Conservation (phyloP, 1,140 invertebrate species). For the Saccostrea cuccullata region DNA sequence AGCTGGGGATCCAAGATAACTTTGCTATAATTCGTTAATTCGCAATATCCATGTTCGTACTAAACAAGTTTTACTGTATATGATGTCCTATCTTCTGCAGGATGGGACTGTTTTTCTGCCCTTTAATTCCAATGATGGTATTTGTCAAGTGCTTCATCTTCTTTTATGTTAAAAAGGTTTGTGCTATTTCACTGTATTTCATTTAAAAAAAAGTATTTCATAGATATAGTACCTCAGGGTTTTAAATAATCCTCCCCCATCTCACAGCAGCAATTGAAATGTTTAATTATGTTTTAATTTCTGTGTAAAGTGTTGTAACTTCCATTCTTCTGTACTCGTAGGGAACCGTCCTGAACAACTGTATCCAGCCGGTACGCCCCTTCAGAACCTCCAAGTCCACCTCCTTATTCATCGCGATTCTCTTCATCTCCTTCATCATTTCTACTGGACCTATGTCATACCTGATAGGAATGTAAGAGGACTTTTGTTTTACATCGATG, state of each 20-base stretch:
- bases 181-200: slow-evolving; percentile 60
- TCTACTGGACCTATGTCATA: slow-evolving; percentile 86
- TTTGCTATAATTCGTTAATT: no score
- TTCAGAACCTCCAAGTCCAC: slow-evolving; percentile 90
- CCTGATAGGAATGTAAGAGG: slow-evolving; percentile 83
- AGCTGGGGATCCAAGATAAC: no score
- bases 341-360: slow-evolving; percentile 72
- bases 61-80: no score
- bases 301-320: no score
- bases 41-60: no score
- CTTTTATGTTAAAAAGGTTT: slow-evolving; percentile 92
- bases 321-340: slow-evolving; percentile 58
- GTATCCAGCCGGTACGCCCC: slow-evolving; percentile 84
- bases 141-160: slow-evolving; percentile 86
- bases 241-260: no score
- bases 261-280: no score
- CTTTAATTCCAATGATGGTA: slow-evolving; percentile 86
- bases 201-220: no score
- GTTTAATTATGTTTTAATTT: no score
- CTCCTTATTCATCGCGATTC: slow-evolving; percentile 89
- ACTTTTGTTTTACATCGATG: neutral
- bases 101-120: slow-evolving; percentile 91
- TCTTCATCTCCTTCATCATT: slow-evolving; percentile 87
- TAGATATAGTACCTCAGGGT: no score
- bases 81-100: slow-evolving; percentile 58